A percentile compares a stretch with the other conserved stretches of the same genome.
phyloP scores from a whole-genome alignment of 2,113 vertebrate species.

The Brevimyrus niger region DNA sequence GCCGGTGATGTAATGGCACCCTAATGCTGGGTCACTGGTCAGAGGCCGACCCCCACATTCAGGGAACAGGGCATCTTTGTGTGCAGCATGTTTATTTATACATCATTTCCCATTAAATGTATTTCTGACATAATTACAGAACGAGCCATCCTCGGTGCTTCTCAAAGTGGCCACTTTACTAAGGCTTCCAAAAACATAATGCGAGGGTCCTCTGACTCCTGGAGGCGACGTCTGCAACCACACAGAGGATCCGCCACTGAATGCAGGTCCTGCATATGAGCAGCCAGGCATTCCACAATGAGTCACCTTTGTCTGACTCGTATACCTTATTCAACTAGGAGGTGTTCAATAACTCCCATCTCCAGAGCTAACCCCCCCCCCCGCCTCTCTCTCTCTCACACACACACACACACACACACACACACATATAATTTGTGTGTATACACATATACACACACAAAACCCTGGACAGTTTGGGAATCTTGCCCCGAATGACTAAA shows the following conservation, averaged over 20 bases:
- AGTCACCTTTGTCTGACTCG: not conserved
- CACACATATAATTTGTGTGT: no score
- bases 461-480: conserved; percentile 29
- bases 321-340: not conserved
- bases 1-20: conserved; percentile 16
- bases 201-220: conserved; percentile 33
- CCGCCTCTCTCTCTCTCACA: no score
- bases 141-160: conserved; percentile 37
- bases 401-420: not conserved
- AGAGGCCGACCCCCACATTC: conserved; percentile 18
- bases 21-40: conserved; percentile 24
- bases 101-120: conserved; percentile 57
- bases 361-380: not conserved
- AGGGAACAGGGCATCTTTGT: conserved; percentile 33
- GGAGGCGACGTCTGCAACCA: conserved; percentile 34
- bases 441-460: not conserved
- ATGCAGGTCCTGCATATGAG: not conserved
- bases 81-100: conserved; percentile 47
- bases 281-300: not conserved
- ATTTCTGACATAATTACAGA: conserved; percentile 64
- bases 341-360: conserved; percentile 11
- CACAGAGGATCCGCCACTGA: conserved; percentile 26
- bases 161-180: conserved; percentile 21
- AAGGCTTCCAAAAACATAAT: conserved; percentile 41
- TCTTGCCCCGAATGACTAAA: conserved; percentile 34